Base-by-base conservation (phyloP, 1,140 invertebrate species). In the Trichogramma pretiosum region DNA sequence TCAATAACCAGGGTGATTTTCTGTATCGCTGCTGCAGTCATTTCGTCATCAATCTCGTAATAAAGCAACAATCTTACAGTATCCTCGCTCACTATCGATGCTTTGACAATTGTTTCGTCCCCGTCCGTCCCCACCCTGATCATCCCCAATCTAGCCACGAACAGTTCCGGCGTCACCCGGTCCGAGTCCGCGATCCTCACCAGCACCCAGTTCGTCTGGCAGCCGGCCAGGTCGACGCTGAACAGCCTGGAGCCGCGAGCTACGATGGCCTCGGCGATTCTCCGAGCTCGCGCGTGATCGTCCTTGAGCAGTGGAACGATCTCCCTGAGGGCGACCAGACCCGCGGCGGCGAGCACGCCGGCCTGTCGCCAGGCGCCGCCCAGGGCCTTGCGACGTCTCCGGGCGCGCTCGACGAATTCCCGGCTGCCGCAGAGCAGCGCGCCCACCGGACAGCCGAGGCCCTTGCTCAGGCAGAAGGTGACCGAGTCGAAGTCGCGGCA, bases 341-440 rank as follows among this genome's bases (percentile, higher is more conserved):
- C 91, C 16, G 91, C 85, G 0, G 89, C 91, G 2, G 93, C 93
- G 8, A 97, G 61, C 21, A 95, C 73, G 7, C 94, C 94, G 16
- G 75, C 79, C 72, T 97, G 93, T 47, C 93, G 72, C 89, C 94
- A 90, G 0, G 84, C 92, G 16, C 93, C 93, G 10, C 94, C 94
- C 13, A 98, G 60, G 34, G 82, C 85, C 70, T 96, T 96, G 10
- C 92, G 74, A 4, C 80, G 55, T 49, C 89, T 77, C 9, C 77
- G 75, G 1, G 88, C 87, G 54, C 82, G 73, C 48, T 69, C 62
- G 52, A 96, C 85, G 60, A 97, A 96, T 3, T 74, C 72, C 47
- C 77, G 78, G 5, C 74, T 78, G 10, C 93, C 94, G 14, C 83
- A 83, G 2, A 98, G 66, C 2, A 93, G 61, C 0, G 91, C 91